These are phyloP conservation scores for Psilopsiagon aurifrons DNA, from an alignment of 2,113 vertebrate species.

Conservation along the genomic window DNA sequence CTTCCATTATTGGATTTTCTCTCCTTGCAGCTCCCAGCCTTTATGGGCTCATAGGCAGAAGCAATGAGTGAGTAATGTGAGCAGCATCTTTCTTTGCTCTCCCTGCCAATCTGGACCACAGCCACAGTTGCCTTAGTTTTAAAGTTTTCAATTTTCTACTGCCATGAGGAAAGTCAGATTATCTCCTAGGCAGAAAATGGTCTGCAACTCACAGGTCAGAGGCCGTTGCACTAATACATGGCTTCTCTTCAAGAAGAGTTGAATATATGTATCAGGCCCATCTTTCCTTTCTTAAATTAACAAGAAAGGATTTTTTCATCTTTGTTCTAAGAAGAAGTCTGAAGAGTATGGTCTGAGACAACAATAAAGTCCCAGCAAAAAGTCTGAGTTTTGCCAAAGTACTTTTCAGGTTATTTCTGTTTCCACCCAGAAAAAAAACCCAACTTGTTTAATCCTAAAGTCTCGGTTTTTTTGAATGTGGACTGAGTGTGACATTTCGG, in stretches of 20 bases:
- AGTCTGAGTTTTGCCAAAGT: neutral
- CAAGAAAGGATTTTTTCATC: neutral
- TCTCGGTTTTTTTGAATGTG: neutral
- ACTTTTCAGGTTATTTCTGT: neutral
- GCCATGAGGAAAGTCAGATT: neutral
- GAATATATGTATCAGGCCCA: accelerated
- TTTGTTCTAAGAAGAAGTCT: neutral
- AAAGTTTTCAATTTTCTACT: constrained; percentile 18
- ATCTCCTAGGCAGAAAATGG: neutral
- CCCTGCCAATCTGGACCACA: neutral
- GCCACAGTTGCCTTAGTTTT: neutral
- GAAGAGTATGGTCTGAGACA: neutral
- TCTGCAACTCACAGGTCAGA: neutral
- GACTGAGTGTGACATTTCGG: neutral
- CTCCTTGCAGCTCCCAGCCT: neutral
- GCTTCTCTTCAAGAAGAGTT: neutral
- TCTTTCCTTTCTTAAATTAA: neutral
- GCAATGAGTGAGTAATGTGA: constrained; percentile 12
- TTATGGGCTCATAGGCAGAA: neutral
- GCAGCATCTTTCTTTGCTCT: neutral
- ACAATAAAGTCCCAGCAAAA: neutral
- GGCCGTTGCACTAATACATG: neutral
- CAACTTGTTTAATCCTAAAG: neutral
- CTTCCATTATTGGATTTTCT: constrained; percentile 35
- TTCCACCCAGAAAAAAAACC: neutral